Evolutionary conservation across 2,797 vertebrate species (phyloP).

Genomic region (Phrynocephalus guinanensis): DNA sequence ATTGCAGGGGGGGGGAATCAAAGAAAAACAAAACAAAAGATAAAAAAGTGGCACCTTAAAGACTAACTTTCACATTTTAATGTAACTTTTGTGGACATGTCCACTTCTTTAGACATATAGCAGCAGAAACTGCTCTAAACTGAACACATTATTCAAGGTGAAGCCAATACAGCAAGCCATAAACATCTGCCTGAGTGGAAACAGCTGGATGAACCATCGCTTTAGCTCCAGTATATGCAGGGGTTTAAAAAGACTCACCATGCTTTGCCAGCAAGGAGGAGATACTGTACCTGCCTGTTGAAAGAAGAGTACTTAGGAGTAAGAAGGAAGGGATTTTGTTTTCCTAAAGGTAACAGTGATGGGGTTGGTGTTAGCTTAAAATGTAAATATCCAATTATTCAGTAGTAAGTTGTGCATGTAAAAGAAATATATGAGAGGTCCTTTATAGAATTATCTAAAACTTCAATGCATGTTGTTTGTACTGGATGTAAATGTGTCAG

Average conservation of each 20-base stretch:
- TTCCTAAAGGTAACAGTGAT: background rate
- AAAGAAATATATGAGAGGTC: background rate
- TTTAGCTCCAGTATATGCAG: background rate
- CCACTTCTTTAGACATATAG: too few relatives aligned
- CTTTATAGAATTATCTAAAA: background rate
- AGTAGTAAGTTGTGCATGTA: background rate
- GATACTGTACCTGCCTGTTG: background rate
- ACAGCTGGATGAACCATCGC: background rate
- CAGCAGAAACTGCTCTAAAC: background rate
- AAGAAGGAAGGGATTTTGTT: background rate
- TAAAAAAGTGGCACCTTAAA: too few relatives aligned
- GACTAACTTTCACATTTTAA: too few relatives aligned
- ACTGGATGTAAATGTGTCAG: background rate
- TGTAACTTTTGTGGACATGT: too few relatives aligned
- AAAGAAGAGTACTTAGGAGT: background rate
- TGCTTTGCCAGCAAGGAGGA: background rate
- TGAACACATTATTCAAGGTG: background rate
- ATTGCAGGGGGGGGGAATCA: too few relatives aligned
- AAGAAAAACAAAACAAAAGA: too few relatives aligned
- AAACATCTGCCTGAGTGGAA: background rate
- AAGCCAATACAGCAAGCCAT: slow-evolving; percentile 2
- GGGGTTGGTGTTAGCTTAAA: background rate
- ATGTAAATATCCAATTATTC: background rate
- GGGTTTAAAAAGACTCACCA: background rate
- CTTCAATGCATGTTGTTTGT: background rate